Evolutionary conservation across 2,797 vertebrate genomes (phyloP), one percentile per base, ranked within the genome.

Genomic region (Spinus pinus): DNA sequence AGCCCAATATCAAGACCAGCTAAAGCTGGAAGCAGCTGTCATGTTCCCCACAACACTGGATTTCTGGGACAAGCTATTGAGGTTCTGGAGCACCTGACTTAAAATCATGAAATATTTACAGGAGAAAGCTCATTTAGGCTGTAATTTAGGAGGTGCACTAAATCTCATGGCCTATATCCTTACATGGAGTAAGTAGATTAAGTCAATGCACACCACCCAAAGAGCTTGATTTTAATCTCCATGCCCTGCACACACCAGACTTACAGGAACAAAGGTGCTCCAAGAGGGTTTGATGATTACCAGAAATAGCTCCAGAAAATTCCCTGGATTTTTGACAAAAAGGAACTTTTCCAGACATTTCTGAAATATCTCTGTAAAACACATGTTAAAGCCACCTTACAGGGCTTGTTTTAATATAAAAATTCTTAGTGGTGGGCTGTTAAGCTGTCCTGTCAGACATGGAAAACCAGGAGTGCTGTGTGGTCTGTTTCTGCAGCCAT

Each of bases 1-100:
- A 94, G 82, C 53, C 71, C 82, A 95, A 88, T 90, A 95, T 88
- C 89, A 91, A 66, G 54, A 65, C 81, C 75, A 92, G 13, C 53
- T 89, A 91, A 88, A 81, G 66, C 82, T 94, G 82, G 51, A 88
- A 90, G 69, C n/a, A 73, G 77, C 72, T 90, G 87, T 28, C 39
- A 46, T 37, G 37, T 41, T 90, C 56, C 49, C 70, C 69, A 51
- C 0, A 6, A 70, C 66, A 83, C 0, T n/a, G 77, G 44, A 28
- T 95, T 91, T 79, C 77, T 66, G 70, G 85, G 44, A 74, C n/a
- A 73, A 62, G 47, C 80, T 81, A 24, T 85, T 84, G 75, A 86
- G 73, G 61, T 94, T 79, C 51, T 70, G 58, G 49, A 79, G 67
- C 70, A 88, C 51, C 66, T 70, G 81, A 70, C 70, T 90, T 83